phyloP scores from a whole-genome alignment of 2,113 vertebrate species.

The Tenebrosternarchus preto region DNA sequence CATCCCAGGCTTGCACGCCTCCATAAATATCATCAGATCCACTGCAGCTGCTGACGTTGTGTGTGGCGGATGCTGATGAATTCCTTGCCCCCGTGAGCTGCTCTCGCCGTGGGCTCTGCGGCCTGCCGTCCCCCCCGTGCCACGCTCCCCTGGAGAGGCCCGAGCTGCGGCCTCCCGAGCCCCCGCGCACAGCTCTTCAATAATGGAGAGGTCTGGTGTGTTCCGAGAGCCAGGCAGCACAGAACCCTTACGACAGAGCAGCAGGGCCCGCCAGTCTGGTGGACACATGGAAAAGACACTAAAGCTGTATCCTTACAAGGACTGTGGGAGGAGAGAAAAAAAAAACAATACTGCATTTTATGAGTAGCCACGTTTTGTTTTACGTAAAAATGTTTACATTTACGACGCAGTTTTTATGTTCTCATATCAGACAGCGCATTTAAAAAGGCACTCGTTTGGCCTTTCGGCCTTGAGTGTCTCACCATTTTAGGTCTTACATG shows the following conservation, averaged over 20 bases:
- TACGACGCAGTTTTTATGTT: too few species aligned
- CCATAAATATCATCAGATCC: conserved; percentile 80
- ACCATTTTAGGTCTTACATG: too few species aligned
- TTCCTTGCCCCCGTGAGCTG: conserved; percentile 66
- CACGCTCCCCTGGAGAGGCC: too few species aligned
- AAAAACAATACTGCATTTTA: too few species aligned
- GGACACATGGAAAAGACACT: neutral
- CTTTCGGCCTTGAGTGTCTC: too few species aligned
- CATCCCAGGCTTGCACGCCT: conserved; percentile 53
- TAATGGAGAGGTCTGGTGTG: conserved; percentile 35
- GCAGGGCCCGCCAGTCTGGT: neutral
- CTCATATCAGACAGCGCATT: too few species aligned
- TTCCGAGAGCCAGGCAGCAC: conserved; percentile 9
- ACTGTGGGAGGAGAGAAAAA: too few species aligned
- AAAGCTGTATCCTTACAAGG: neutral
- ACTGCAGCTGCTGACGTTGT: conserved; percentile 69
- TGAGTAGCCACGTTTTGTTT: too few species aligned
- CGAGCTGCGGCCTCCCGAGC: too few species aligned
- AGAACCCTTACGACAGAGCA: neutral
- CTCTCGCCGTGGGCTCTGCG: conserved; percentile 57
- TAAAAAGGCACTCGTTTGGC: too few species aligned
- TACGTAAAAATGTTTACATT: too few species aligned
- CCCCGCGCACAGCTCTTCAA: conserved; percentile 31
- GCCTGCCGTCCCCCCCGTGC: conserved; percentile 23
- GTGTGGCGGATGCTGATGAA: conserved; percentile 70